Percentiles rank a stretch among this genome's conserved stretches.
Conservation (phyloP, 2,113 vertebrate species). For the Coregonus clupeaformis region DNA sequence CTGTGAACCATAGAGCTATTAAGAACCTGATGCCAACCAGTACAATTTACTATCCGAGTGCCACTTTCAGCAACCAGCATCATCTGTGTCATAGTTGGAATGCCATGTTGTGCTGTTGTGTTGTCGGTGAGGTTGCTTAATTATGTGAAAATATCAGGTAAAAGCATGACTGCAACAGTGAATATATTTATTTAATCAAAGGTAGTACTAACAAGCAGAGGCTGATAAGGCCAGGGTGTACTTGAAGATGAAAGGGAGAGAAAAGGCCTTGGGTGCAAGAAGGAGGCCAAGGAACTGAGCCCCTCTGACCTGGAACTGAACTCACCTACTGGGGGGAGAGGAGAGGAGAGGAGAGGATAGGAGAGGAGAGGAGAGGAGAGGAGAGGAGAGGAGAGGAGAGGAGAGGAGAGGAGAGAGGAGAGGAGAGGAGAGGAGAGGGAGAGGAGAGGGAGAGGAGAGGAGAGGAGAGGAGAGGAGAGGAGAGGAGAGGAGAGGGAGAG, state of each 20-base stretch:
- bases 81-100: background rate
- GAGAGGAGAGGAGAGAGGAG: no score
- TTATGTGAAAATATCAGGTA: background rate
- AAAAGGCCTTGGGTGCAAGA: background rate
- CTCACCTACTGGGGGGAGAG: background rate
- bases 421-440: no score
- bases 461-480: conserved; percentile 11
- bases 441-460: background rate
- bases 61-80: background rate
- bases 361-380: background rate
- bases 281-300: background rate
- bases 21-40: no score
- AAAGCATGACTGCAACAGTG: background rate
- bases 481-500: no score
- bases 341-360: background rate
- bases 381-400: conserved; percentile 12
- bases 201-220: background rate
- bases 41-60: no score
- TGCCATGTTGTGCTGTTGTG: background rate
- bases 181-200: background rate
- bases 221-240: background rate
- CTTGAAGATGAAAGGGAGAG: conserved; percentile 1
- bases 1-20: background rate
- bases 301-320: background rate
- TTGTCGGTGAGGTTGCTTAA: background rate